Base-by-base conservation (phyloP, 1,140 invertebrate species). In the Ladona fulva region DNA sequence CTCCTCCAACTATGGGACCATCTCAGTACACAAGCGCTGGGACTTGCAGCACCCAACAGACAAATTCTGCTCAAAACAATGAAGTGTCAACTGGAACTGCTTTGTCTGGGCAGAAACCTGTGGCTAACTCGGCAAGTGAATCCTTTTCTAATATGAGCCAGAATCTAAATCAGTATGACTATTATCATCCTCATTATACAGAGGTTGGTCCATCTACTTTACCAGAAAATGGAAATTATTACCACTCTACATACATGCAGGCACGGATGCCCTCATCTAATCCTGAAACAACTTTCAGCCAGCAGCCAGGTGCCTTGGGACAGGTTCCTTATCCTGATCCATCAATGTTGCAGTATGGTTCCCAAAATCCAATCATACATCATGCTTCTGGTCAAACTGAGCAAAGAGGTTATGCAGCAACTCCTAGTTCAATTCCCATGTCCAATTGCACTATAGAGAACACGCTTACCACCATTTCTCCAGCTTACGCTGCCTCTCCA, bases 11-110 rank as follows among this genome's bases (percentile, higher is more conserved):
- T 5, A 79, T 81, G 11, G 80, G 76, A 37, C 75, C 80, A 42
- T 82, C 81, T 0, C 77, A 80, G 76, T 82, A 82, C 42, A 82
- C 81, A 16, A 80, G 74, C 59, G 81, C 82, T 44, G 80, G 80
- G 25, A 80, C 19, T 10, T 77, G 75, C 59, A 22, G 11, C 24
- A 79, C 78, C 0, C 78, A 76, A 25, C 80, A 81, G 11, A 82
- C 81, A 7, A 79, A 77, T n/a, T 80, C 80, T 29, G 3, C 16
- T 6, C 52, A 66, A 66, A 66, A 66, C n/a, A 37, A 5, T 37
- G 29, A 37, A 37, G 29, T 8, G 1, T 37, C 29, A 37, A 22
- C 16, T 66, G 52, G 52, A 66, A 66, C n/a, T 22, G 5, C 14
- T 16, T 19, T 19, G 3, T 5, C n/a, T 66, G 16, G 16, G 14